phyloP scores from a whole-genome alignment of 2,888 invertebrate genomes.

The Cephus sareptanus region DNA sequence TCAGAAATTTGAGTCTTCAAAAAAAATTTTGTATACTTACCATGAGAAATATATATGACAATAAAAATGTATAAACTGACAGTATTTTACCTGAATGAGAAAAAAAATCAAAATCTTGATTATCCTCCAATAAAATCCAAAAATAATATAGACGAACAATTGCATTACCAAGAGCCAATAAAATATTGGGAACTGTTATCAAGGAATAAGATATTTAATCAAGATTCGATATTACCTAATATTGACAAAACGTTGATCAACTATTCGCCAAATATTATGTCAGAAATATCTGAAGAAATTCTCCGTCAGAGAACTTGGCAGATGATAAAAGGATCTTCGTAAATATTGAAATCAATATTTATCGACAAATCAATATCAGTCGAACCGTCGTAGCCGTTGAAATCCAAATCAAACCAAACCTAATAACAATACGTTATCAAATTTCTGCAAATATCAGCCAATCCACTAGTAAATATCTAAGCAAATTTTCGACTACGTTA shows the following conservation, averaged over 20 bases:
- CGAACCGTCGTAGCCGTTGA: background rate
- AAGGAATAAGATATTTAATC: background rate
- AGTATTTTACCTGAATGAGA: background rate
- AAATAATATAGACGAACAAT: background rate
- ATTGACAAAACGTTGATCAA: background rate
- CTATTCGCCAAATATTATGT: background rate
- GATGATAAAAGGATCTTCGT: conserved; percentile 14
- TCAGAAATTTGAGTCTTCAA: no score
- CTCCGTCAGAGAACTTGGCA: conserved; percentile 21
- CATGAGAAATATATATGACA: background rate
- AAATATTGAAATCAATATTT: background rate
- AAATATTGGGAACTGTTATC: background rate
- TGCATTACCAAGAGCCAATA: background rate
- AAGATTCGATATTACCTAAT: background rate
- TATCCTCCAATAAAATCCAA: background rate
- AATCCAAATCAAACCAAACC: background rate
- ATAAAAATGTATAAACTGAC: background rate
- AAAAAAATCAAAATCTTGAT: background rate
- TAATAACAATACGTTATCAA: background rate
- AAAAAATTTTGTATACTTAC: background rate
- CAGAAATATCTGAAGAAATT: conserved; percentile 20
- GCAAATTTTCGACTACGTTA: background rate
- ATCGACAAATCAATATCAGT: background rate
- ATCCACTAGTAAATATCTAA: background rate
- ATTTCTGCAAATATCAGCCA: background rate